phyloP scores from a whole-genome alignment of 2,797 vertebrate species.

The Hephaestus fuliginosus region DNA sequence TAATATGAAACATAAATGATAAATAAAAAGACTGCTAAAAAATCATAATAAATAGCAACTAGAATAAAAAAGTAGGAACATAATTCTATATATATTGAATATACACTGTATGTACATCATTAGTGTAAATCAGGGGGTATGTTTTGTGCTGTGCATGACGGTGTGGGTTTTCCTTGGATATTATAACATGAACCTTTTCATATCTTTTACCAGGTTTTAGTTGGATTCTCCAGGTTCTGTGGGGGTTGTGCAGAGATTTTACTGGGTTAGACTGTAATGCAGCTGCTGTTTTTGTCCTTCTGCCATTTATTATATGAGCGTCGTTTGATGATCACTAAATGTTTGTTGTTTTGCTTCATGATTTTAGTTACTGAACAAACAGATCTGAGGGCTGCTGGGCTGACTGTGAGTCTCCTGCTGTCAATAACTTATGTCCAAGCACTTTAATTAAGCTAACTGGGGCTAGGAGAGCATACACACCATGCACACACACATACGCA shows the following conservation, averaged over 20 bases:
- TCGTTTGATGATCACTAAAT: conserved; percentile 1
- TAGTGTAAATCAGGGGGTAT: not conserved
- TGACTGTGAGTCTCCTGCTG: conserved; percentile 38
- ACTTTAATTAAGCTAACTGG: conserved; percentile 68
- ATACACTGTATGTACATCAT: too few relatives aligned
- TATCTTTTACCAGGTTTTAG: not conserved
- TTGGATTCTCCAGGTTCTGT: not conserved
- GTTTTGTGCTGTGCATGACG: not conserved
- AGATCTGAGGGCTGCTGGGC: conserved; percentile 8
- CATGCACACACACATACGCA: conserved; percentile 5
- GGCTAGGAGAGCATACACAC: conserved; percentile 24
- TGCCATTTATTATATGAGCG: not conserved
- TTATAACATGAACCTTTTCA: not conserved
- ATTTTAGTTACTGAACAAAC: conserved; percentile 19
- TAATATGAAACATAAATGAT: too few relatives aligned
- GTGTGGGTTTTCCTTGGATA: not conserved
- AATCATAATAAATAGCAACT: too few relatives aligned
- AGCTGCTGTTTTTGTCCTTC: not conserved
- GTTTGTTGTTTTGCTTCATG: conserved; percentile 12
- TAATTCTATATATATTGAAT: not conserved
- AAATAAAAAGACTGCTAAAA: too few relatives aligned
- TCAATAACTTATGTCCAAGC: conserved; percentile 60
- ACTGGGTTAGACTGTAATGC: not conserved
- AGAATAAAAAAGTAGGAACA: too few relatives aligned
- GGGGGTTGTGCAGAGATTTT: not conserved